A percentile compares a stretch with the other conserved stretches of the same genome.
Conservation (phyloP, 1,140 invertebrate genomes). For the Zaprionus inermis region DNA sequence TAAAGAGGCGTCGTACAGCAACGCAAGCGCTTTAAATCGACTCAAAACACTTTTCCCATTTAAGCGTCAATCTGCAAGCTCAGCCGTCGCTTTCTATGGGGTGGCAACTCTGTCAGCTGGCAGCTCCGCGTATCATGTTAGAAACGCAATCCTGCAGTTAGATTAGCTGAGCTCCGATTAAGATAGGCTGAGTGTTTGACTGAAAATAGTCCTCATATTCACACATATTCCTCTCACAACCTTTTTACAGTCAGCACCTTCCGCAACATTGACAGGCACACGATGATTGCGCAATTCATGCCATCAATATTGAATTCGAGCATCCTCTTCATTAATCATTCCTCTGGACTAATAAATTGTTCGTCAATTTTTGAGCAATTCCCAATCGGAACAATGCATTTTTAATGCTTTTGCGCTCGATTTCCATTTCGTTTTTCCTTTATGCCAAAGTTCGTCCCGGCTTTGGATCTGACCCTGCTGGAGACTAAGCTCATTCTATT, state of each 20-base stretch:
- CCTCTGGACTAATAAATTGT: conserved; percentile 29
- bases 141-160: not conserved
- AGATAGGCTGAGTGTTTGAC: not conserved
- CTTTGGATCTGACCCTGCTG: not conserved
- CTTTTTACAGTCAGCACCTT: not conserved
- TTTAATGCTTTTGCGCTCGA: conserved; percentile 17
- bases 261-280: not conserved
- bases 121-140: not conserved
- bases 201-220: too few species aligned
- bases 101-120: not conserved
- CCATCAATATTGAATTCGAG: not conserved
- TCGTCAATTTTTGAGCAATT: conserved; percentile 7
- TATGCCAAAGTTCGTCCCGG: conserved; percentile 16
- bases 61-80: not conserved
- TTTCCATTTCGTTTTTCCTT: conserved; percentile 11
- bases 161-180: not conserved
- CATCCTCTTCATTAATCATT: conserved; percentile 4
- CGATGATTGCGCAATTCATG: conserved; percentile 3
- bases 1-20: not conserved
- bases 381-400: conserved; percentile 16
- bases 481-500: too few species aligned
- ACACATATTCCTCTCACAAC: not conserved
- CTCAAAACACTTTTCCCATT: not conserved
- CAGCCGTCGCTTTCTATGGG: not conserved
- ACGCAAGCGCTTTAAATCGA: not conserved